Evolutionary conservation across 1,140 invertebrate genomes (phyloP), one percentile per base, ranked within the genome.

Genomic region (Trissolcus basalis): DNA sequence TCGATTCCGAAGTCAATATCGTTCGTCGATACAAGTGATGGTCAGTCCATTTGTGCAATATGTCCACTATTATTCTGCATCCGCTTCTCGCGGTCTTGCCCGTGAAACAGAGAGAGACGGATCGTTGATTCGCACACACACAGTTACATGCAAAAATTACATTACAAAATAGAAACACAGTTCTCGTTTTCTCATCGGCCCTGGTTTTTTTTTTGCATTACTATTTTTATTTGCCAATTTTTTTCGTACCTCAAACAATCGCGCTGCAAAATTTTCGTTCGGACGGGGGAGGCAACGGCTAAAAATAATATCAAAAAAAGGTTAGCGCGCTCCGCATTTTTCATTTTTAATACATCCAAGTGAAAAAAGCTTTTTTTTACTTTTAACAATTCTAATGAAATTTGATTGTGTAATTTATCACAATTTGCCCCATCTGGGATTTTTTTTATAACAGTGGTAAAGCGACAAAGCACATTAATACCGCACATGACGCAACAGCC

Each of bases 61-160:
- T 80, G 81, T 80, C 77, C 49, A 71, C 80, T 81, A 81, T 83
- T 83, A 83, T 76, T 77, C 50, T 65, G 75, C 70, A 71, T 80
- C 78, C 79, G 55, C 71, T 76, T 67, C 74, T 69, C 69, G 71
- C 58, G 63, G 70, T 64, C 70, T 74, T 70, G 76, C 68, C 53
- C 67, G 35, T 53, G n/a, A 33, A 36, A 55, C 45, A 9, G 61
- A 74, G 51, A 13, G 71, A 61, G 68, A 68, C 9, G 19, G 54
- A 70, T 79, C 68, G 69, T 73, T 68, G 43, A 41, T 19, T 53
- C 10, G 53, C 51, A n/a, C 41, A 35, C 54, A 53, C 27, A 59
- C n/a, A 51, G 50, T 59, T 15, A 47, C 15, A 48, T 48, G 10
- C 50, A 44, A 59, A 55, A 68, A 59, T 68, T 45, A 39, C 48